A percentile compares a stretch with the other conserved stretches of the same genome.
Evolutionary conservation across 2,113 vertebrate species (phyloP).

Genomic region (Bungarus multicinctus): DNA sequence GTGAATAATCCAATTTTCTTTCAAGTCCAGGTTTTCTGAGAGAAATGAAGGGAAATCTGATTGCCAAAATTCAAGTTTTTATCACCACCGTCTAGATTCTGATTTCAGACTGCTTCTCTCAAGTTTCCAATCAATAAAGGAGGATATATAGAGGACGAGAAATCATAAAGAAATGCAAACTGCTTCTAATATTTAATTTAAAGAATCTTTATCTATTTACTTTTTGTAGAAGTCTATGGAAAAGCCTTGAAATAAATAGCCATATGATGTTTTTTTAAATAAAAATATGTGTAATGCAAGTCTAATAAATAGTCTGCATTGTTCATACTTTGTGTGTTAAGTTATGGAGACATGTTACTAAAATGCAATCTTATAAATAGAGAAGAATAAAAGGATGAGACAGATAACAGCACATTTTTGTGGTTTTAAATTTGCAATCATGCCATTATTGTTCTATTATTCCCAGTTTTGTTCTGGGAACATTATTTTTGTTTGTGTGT

Average conservation of each 20-base stretch:
- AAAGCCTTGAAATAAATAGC: not conserved
- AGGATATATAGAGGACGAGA: not conserved
- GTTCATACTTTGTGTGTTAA: not conserved
- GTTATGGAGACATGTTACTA: not conserved
- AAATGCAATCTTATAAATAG: not conserved
- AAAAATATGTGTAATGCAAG: not conserved
- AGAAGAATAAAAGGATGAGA: rapidly evolving
- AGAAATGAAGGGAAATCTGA: not conserved
- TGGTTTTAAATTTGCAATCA: not conserved
- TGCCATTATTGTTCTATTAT: conserved; percentile 6
- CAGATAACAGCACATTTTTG: not conserved
- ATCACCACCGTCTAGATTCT: not conserved
- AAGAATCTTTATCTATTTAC: not conserved
- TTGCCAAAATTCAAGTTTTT: not conserved
- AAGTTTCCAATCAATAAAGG: not conserved
- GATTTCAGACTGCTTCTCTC: not conserved
- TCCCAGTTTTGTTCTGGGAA: not conserved
- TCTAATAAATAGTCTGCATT: not conserved
- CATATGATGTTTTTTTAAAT: not conserved
- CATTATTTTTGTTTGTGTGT: conserved; percentile 1
- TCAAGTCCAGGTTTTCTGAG: not conserved
- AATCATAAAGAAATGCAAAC: not conserved
- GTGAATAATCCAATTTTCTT: not conserved
- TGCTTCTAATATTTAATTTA: not conserved
- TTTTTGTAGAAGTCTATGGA: not conserved